phyloP scores from a whole-genome alignment of 2,888 invertebrate genomes.

The Himalopsyche tibetana region DNA sequence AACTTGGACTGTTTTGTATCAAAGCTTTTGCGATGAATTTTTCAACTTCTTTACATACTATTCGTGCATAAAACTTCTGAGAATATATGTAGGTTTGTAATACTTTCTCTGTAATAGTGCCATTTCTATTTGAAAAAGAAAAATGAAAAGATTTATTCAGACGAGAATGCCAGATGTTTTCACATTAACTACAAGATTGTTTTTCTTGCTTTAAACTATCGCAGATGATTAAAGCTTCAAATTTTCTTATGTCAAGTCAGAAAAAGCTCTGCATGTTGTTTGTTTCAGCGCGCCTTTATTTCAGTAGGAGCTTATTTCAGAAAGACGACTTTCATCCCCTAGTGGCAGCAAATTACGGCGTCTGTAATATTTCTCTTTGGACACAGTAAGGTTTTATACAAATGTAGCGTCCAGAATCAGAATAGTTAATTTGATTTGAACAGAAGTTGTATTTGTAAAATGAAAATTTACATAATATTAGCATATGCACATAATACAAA shows the following conservation, averaged over 20 bases:
- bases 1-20: too few species aligned
- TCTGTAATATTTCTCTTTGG: slow-evolving; percentile 31
- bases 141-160: too few species aligned
- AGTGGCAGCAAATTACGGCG: slow-evolving; percentile 7
- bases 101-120: too few species aligned
- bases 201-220: slow-evolving; percentile 32
- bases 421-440: slow-evolving; percentile 2
- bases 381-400: slow-evolving; percentile 9
- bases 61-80: too few species aligned
- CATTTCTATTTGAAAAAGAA: too few species aligned
- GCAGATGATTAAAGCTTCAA: slow-evolving; percentile 36
- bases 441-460: neutral
- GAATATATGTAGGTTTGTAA: too few species aligned
- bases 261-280: slow-evolving; percentile 34
- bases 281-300: slow-evolving; percentile 19
- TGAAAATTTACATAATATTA: neutral
- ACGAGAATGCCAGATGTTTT: neutral
- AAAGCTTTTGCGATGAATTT: too few species aligned
- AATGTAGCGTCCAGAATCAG: neutral
- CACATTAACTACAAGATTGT: neutral
- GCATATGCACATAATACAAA: too few species aligned
- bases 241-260: slow-evolving; percentile 35
- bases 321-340: slow-evolving; percentile 1
- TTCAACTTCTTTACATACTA: too few species aligned
- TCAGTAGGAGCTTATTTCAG: slow-evolving; percentile 31